A percentile compares a stretch with the other conserved stretches of the same genome.
Evolutionary conservation across 2,113 vertebrate genomes (phyloP).

Genomic region (Oreocharis arfaki): DNA sequence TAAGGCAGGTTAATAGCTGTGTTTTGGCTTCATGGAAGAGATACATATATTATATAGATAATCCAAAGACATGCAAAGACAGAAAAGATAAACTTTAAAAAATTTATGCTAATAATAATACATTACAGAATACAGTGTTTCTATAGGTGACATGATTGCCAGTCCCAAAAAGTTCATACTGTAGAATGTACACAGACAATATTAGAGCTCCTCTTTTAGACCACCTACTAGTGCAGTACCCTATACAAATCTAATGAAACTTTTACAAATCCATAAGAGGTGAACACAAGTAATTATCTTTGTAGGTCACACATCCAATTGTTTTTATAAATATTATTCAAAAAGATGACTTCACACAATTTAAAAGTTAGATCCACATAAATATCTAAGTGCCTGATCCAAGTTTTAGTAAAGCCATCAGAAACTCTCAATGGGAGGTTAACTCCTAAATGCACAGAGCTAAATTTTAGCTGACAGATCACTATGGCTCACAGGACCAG

Average conservation of each 20-base stretch:
- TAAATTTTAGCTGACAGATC: neutral
- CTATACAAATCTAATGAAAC: neutral
- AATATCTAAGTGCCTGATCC: neutral
- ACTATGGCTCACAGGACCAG: neutral
- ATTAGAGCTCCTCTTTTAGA: neutral
- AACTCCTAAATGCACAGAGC: neutral
- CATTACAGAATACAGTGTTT: neutral
- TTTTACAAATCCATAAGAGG: neutral
- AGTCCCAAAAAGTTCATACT: neutral
- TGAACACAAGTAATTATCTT: neutral
- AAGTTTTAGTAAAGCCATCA: neutral
- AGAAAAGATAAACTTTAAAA: neutral
- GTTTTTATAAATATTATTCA: neutral
- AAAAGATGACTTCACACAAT: neutral
- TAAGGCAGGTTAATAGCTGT: neutral
- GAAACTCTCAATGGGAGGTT: neutral
- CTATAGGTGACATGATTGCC: neutral
- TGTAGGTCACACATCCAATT: neutral
- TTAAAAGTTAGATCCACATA: neutral
- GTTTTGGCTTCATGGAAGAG: neutral
- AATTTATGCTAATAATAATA: neutral
- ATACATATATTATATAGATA: neutral
- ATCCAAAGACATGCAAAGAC: neutral
- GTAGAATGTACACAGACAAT: neutral
- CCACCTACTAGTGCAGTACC: neutral